Base-by-base conservation (phyloP, 2,113 vertebrate species). In the Siphamia tubifer region DNA sequence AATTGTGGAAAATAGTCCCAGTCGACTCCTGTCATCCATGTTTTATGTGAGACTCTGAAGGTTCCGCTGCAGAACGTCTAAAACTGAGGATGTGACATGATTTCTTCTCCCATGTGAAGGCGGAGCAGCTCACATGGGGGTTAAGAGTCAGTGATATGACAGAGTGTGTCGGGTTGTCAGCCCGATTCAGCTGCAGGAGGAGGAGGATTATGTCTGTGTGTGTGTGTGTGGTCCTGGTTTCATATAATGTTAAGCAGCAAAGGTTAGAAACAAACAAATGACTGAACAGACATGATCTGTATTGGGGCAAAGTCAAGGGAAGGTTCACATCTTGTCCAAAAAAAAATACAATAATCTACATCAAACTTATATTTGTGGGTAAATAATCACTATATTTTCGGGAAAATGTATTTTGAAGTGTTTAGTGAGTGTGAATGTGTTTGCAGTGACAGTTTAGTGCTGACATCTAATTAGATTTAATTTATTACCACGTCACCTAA, bases 161-260 rank as follows among this genome's bases (percentile, higher is more conserved):
- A 23, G 47, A 20, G 60, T 17, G 48, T 52, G 52, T 66, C 31
- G 17, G 28, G 24, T 28, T 16, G 60, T 78, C 66, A 36, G 21
- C 25, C 39, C 27, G 12, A 40, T 56, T 71, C 34, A 17, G 28
- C 48, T 8, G 39, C 67, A 10, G 32, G 27, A 70, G 20, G 36
- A 36, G 11, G 42, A 23, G 2, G 35, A 25, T 35, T 2, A 17
- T 20, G 24, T 15, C 15, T 13, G 48, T 35, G 16, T 39, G 38
- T 7, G 24, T 19, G n/a, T 13, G 54, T 24, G 21, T 48, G 25
- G 10, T 16, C 11, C 11, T 8, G 1, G 6, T 6, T 6, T 36
- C 23, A 11, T 23, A 16, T 25, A 2, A 3, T 9, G 19, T 20
- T 13, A 4, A 11, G 45, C 23, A 42, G 19, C 10, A 32, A 1